phyloP scores from a whole-genome alignment of 1,140 invertebrate genomes.

The Asobara japonica region DNA sequence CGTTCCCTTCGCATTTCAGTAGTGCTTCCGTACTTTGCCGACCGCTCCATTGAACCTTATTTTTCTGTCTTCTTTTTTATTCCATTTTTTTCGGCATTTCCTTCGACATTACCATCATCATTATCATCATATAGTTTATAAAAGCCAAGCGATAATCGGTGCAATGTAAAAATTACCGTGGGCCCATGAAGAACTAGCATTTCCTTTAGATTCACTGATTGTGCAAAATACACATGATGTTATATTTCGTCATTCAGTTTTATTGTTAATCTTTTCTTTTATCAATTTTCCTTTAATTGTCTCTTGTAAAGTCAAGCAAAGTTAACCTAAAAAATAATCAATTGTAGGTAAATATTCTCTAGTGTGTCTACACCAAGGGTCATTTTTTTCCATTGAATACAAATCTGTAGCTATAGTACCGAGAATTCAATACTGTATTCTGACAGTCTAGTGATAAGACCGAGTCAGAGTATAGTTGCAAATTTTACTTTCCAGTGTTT shows the following conservation, averaged over 20 bases:
- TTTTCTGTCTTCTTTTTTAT: not conserved
- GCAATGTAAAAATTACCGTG: not conserved
- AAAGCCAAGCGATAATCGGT: not conserved
- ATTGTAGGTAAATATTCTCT: not conserved
- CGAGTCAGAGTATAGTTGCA: too few species aligned
- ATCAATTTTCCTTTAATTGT: not conserved
- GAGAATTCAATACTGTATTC: not conserved
- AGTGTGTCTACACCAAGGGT: not conserved
- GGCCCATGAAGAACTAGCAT: not conserved
- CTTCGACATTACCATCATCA: slow-evolving; percentile 5
- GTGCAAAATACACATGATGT: not conserved
- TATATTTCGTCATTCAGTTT: not conserved
- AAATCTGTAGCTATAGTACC: not conserved
- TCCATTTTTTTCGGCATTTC: not conserved
- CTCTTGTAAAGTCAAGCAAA: not conserved
- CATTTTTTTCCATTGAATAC: not conserved
- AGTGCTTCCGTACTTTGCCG: too few species aligned
- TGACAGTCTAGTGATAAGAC: not conserved
- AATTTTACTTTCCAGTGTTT: too few species aligned
- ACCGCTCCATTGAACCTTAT: too few species aligned
- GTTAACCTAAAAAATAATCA: not conserved
- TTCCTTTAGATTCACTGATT: not conserved
- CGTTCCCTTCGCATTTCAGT: too few species aligned
- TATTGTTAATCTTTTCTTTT: not conserved
- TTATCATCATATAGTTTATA: not conserved